Base-by-base conservation (phyloP, 2,797 vertebrate species). In the Malacoraja senta region DNA sequence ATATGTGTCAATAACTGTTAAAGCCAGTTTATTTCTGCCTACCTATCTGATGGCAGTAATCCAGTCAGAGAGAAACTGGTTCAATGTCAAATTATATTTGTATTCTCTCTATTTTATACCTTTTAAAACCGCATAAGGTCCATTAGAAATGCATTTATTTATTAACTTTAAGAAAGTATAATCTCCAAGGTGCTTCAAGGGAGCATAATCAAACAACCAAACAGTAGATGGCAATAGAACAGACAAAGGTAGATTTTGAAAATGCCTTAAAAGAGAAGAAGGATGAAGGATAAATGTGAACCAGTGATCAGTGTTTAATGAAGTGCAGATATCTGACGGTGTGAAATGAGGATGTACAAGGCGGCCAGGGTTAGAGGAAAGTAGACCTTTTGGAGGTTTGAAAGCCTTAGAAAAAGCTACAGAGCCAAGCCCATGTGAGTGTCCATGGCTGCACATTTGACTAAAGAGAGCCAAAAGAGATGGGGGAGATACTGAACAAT, bases 71-170 rank as follows among this genome's bases (percentile, higher is more conserved):
- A 53, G 15, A 32, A 88, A 65, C n/a, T 32, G 61, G 61, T 68
- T 29, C 6, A 21, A 58, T 65, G 29, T 65, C 29, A 88, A 68
- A 19, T 29, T 32, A 65, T 65, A 61, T 29, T 88, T 53, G 35
- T 17, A 29, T 77, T 81, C 44, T 38, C 38, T 81, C 80, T 81
- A 44, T 15, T 53, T 81, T 86, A 58, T 65, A 0, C 9, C n/a
- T n/a, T n/a, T 88, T 88, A 88, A n/a, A 65, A 2, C 58, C 58
- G n/a, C 58, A 65, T 29, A n/a, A n/a, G n/a, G 13, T 7, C 61
- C 61, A 88, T 88, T 61, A 88, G n/a, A 88, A 65, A 65, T 81
- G 78, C 32, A 76, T 76, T 76, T 76, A 29, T 76, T 29, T 76
- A 12, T n/a, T 35, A 1, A 8, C 77, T 78, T 78, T 78, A 78